Evolutionary conservation across 2,888 invertebrate species (phyloP).

Genomic region (Scaptomyza parva): DNA sequence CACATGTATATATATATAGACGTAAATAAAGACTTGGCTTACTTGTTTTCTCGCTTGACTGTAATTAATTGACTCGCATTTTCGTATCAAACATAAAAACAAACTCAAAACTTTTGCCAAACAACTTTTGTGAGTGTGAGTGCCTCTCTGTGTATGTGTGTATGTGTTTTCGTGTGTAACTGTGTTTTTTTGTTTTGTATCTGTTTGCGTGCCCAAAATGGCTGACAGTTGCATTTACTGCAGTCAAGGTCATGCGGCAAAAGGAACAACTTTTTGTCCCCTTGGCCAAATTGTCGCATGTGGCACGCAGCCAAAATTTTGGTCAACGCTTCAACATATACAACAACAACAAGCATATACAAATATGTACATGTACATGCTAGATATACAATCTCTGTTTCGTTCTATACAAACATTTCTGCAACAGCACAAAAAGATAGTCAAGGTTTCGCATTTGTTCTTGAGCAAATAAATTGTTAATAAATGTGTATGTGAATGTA

Average conservation of each 20-base stretch:
- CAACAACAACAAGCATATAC: too few species aligned
- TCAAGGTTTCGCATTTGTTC: background rate
- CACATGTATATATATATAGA: conserved; percentile 1
- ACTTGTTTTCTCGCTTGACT: conserved; percentile 49
- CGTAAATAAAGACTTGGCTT: conserved; percentile 1
- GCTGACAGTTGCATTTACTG: conserved; percentile 54
- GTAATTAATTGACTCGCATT: conserved; percentile 76
- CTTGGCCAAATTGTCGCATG: conserved; percentile 37
- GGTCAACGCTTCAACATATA: conserved; percentile 25
- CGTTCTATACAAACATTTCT: background rate
- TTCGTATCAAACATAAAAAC: conserved; percentile 63
- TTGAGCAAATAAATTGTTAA: background rate
- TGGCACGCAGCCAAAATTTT: conserved; percentile 50
- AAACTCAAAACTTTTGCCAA: conserved; percentile 56
- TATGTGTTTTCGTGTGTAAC: background rate
- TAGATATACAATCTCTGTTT: conserved; percentile 1
- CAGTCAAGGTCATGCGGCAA: conserved; percentile 66
- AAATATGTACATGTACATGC: background rate
- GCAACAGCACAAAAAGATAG: background rate
- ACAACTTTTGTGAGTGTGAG: conserved; percentile 40
- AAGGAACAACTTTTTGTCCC: conserved; percentile 23
- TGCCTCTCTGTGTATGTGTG: background rate
- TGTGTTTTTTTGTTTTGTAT: background rate
- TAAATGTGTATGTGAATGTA: background rate
- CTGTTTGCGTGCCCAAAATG: conserved; percentile 32